Evolutionary conservation across 2,797 vertebrate species (phyloP), one percentile per base, ranked within the genome.

Genomic region (Thalassophryne amazonica): DNA sequence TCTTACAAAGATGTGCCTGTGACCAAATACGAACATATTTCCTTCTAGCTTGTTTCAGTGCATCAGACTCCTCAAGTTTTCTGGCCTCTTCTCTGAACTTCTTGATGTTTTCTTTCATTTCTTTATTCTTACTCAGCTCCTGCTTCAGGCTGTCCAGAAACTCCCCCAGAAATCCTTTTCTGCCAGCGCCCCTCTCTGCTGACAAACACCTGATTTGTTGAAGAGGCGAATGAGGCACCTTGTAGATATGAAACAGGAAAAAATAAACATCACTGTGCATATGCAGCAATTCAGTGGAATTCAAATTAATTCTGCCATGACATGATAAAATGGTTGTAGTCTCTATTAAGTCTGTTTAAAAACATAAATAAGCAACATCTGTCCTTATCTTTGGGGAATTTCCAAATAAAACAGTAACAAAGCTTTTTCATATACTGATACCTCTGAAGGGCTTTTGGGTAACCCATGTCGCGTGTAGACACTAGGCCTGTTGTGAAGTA

Each of bases 41-140:
- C 81, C 85, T 91, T 36, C 97, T 78, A 0, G 97, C 97, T 83
- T 98, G 94, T 73, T 89, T 84, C 13, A 99, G 86, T 0, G 95
- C 95, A 0, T 99, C 95, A 0, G 97, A 99, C 19, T 99, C 97
- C 45, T 99, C 97, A 3, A 99, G 76, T 55, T 92, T 98, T 57
- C 93, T 93, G 2, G 96, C 96, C 46, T 99, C 96, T 0, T 97
- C 95, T 0, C 97, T 84, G 55, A 99, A 99, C 56, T 95, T 98
- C 69, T 93, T 92, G 5, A 99, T 96, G 65, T 88, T 98, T 60
- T 99, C 95, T 75, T 93, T 95, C 96, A 99, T 98, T 79, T 99
- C 97, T 36, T 96, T 97, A 86, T 93, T 97, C 65, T 97, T 99
- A 31, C 88, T 91, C 2, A 99, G 71, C 31, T 99, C 97, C 63